Evolutionary conservation across 35 echinoderm and acorn worm genomes (phyloP).

Genomic region (Hemicentrotus pulcherrimus): DNA sequence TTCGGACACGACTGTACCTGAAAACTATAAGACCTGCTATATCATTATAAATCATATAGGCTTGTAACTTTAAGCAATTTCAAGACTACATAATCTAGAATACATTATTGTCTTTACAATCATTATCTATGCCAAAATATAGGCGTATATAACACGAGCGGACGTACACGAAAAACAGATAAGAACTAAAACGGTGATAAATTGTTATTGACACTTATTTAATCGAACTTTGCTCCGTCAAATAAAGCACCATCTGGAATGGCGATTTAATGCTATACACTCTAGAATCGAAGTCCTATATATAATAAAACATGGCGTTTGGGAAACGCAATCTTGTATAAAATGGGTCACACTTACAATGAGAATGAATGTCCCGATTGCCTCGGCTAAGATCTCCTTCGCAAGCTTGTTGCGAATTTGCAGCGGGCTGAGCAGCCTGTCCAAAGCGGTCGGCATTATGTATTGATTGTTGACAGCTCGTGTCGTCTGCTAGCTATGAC

Average conservation of each 20-base stretch:
- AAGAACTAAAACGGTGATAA: neutral
- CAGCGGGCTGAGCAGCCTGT: conserved; percentile 36
- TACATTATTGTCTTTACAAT: no score
- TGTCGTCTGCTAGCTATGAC: conserved; percentile 22
- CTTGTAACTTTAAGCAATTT: no score
- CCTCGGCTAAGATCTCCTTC: conserved; percentile 69
- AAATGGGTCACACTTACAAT: conserved; percentile 58
- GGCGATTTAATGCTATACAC: neutral
- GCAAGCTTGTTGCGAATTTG: conserved; percentile 66
- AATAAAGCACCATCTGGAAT: conserved; percentile 24
- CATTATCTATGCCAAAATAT: neutral
- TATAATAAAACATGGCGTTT: neutral
- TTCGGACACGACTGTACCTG: no score
- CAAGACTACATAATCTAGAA: no score
- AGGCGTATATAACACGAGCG: neutral
- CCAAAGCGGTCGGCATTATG: neutral
- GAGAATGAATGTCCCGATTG: conserved; percentile 72
- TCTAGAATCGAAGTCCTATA: neutral
- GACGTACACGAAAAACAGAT: neutral
- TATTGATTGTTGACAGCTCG: neutral
- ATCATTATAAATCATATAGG: no score
- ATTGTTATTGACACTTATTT: neutral
- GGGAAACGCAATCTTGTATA: neutral
- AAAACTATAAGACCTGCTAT: no score
- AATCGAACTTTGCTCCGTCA: conserved; percentile 32